Evolutionary conservation across 2,113 vertebrate species (phyloP).

Genomic region (Octodon degus): DNA sequence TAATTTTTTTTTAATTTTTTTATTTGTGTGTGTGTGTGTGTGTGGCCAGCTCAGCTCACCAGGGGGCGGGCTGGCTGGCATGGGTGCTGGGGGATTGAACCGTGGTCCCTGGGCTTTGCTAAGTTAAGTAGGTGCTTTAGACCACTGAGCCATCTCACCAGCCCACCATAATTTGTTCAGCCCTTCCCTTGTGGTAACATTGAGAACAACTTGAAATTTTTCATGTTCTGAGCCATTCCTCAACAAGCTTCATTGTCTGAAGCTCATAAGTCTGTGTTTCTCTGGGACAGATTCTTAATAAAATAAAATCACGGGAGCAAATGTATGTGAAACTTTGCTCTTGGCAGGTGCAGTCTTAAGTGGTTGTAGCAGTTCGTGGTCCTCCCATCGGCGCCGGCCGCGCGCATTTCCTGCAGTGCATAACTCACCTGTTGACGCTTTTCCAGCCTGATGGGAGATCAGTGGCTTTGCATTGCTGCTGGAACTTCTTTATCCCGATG

Average conservation of each 20-base stretch:
- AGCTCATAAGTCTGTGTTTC: constrained; percentile 1
- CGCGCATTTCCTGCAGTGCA: neutral
- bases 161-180: neutral
- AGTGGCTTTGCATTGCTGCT: neutral
- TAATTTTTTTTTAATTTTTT: too few relatives aligned
- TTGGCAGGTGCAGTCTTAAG: neutral
- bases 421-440: neutral
- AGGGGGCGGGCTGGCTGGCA: too few relatives aligned
- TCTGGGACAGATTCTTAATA: neutral
- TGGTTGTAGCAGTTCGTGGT: neutral
- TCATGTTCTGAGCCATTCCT: neutral
- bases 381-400: neutral
- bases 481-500: neutral
- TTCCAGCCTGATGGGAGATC: neutral
- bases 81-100: too few relatives aligned
- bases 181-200: neutral
- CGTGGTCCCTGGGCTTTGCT: too few relatives aligned
- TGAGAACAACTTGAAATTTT: constrained; percentile 38
- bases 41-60: too few relatives aligned
- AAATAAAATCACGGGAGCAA: constrained; percentile 30
- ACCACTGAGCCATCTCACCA: too few relatives aligned
- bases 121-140: too few relatives aligned
- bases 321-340: neutral
- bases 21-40: too few relatives aligned
- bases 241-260: neutral